Evolutionary conservation across 1,140 invertebrate species (phyloP), one percentile per base, ranked within the genome.

Genomic region (Cydia amplana): DNA sequence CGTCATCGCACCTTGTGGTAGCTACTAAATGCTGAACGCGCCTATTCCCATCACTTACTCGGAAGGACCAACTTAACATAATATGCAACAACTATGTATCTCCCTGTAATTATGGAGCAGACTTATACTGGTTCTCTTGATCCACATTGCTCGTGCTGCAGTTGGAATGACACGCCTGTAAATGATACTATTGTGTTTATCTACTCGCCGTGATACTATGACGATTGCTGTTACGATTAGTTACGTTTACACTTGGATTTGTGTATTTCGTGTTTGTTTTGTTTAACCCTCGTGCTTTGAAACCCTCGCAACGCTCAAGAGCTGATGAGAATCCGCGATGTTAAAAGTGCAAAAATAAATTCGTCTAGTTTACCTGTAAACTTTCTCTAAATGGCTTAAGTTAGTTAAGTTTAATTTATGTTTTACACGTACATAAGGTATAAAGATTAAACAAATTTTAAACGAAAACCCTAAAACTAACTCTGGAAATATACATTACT

Each of bases 111-210:
- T 14, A 46, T 46, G 43, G 36, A 40, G 2, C 43, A 7, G n/a
- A 7, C 49, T 60, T 60, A 60, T 60, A 60, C 55, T 60, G 55
- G 20, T 20, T 60, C 1, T 4, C 55, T 60, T 51, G n/a, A 60
- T 9, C 20, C 2, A 20, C 9, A 9, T 60, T 23, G 51, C n/a
- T 18, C 51, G n/a, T 60, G 10, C 0, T 23, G 20, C 23, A 4
- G 2, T 18, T 51, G 20, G 20, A 23, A 60, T 60, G n/a, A 23
- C 55, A 23, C 7, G 16, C 18, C 55, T 60, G 55, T 60, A 60
- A 60, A 60, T 2, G 55, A 60, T 60, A 60, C 55, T 60, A 60
- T 60, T 60, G 55, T 60, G 55, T 60, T 60, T 60, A 60, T 60
- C 55, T 60, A 60, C 55, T 60, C 55, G 55, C 55, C 55, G 20